Evolutionary conservation across 2,797 vertebrate genomes (phyloP).

Genomic region (Xenopus petersii): DNA sequence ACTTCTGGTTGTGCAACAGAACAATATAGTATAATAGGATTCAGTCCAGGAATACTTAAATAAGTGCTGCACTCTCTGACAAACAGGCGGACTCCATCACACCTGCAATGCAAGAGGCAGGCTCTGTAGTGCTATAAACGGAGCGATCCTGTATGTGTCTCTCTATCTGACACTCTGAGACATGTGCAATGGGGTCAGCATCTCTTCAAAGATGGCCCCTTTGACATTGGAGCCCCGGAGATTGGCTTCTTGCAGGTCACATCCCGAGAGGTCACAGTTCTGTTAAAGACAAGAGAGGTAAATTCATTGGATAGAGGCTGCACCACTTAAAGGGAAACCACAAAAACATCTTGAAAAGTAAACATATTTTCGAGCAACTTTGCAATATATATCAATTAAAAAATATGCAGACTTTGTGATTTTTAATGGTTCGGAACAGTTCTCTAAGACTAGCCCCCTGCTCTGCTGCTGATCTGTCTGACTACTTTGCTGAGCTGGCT

Average conservation of each 20-base stretch:
- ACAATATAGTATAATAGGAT: background rate
- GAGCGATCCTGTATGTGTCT: too few relatives aligned
- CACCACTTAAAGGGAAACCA: too few relatives aligned
- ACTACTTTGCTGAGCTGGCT: too few relatives aligned
- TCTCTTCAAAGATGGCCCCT: conserved; percentile 97
- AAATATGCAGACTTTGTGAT: too few relatives aligned
- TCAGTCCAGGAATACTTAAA: background rate
- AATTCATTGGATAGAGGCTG: too few relatives aligned
- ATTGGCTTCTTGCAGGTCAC: conserved; percentile 96
- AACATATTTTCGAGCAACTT: too few relatives aligned
- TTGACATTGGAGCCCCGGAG: conserved; percentile 95
- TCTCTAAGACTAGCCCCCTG: too few relatives aligned
- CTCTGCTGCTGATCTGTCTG: too few relatives aligned
- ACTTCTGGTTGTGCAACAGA: background rate
- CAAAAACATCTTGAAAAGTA: too few relatives aligned
- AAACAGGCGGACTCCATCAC: background rate
- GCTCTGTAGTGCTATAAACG: background rate
- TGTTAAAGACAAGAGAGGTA: conserved; percentile 47
- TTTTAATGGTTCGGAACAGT: too few relatives aligned
- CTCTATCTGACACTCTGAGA: conserved; percentile 97
- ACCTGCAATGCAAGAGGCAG: background rate
- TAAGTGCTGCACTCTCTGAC: background rate
- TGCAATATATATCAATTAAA: too few relatives aligned
- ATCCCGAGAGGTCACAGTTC: conserved; percentile 97
- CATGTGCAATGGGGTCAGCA: conserved; percentile 97